Percentiles rank a stretch among this genome's conserved stretches.
phyloP scores from a whole-genome alignment of 2,888 invertebrate genomes.

The Saturnia pavonia region DNA sequence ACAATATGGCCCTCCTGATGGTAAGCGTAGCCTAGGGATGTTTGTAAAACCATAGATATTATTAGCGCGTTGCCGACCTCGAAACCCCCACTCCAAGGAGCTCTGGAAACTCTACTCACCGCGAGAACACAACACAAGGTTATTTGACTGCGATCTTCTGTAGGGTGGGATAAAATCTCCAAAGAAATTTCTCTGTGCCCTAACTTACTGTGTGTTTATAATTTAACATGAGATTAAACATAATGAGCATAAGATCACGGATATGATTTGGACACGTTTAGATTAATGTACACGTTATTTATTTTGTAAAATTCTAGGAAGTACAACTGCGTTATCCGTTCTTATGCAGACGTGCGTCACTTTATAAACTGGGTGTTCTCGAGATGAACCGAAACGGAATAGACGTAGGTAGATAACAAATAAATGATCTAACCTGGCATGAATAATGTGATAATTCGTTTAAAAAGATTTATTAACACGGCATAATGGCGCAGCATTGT shows the following conservation, averaged over 20 bases:
- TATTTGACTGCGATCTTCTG: no score
- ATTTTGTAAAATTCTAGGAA: neutral
- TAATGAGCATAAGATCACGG: neutral
- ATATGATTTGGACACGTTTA: neutral
- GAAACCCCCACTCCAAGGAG: no score
- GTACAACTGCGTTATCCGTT: neutral
- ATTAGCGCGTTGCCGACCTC: no score
- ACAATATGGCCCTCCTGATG: no score
- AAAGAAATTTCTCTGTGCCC: no score
- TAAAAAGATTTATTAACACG: no score
- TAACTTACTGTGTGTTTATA: neutral
- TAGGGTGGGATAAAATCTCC: no score
- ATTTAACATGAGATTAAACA: neutral
- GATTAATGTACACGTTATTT: constrained; percentile 2
- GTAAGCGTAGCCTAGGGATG: no score
- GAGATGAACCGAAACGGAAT: neutral
- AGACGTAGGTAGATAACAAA: neutral
- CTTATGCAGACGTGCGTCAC: neutral
- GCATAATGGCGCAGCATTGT: no score
- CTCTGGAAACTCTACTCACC: no score
- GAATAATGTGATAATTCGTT: neutral
- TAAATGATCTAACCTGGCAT: neutral
- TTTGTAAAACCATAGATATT: no score
- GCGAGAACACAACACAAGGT: no score
- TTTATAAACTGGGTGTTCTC: neutral